Evolutionary conservation across 2,797 vertebrate species (phyloP).

Genomic region (Cynopterus sphinx): DNA sequence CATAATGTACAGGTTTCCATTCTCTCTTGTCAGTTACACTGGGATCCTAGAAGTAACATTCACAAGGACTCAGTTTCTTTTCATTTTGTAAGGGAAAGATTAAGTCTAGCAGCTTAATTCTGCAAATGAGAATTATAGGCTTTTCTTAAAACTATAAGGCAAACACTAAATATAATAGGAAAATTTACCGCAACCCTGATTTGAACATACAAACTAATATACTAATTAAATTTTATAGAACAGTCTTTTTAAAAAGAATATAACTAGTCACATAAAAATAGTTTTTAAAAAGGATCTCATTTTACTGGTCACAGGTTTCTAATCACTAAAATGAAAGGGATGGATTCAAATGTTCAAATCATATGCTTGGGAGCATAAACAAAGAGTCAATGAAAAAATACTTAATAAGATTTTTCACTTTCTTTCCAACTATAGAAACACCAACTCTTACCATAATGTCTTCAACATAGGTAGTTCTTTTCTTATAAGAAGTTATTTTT

Average conservation of each 20-base stretch:
- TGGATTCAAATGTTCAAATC: constrained; percentile 29
- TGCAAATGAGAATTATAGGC: constrained; percentile 14
- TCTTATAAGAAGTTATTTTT: neutral
- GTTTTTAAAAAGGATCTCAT: neutral
- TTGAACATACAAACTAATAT: constrained; percentile 39
- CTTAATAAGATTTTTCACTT: neutral
- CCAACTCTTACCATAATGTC: neutral
- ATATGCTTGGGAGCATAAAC: neutral
- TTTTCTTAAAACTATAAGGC: constrained; percentile 29
- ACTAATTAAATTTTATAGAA: constrained; percentile 44
- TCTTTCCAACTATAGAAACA: constrained; percentile 39
- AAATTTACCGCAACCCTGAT: neutral
- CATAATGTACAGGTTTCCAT: constrained; percentile 88
- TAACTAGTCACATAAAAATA: neutral
- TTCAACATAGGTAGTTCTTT: neutral
- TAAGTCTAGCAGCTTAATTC: constrained; percentile 40
- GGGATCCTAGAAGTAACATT: constrained; percentile 82
- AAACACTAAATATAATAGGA: constrained; percentile 30
- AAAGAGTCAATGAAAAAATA: constrained; percentile 31
- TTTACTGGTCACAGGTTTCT: neutral
- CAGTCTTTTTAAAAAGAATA: neutral
- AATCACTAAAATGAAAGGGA: constrained; percentile 32
- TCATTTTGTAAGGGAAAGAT: constrained; percentile 15
- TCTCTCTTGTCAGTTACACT: constrained; percentile 84
- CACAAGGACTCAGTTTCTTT: constrained; percentile 49